Conservation (phyloP, 2,797 vertebrate species). For the Apodemus agrarius region DNA sequence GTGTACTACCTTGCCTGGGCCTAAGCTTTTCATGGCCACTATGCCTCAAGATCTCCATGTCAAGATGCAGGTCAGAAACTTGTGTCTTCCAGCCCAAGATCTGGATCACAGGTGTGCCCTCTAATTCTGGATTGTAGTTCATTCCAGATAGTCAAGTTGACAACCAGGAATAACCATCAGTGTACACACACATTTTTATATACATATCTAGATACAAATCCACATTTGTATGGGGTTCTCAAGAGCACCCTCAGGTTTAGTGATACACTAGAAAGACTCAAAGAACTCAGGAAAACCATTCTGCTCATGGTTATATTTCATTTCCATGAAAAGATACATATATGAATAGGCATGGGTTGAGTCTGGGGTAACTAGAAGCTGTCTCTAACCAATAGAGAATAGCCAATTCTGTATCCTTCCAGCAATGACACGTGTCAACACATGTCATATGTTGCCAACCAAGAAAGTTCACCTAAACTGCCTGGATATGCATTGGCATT, state of each 20-base stretch:
- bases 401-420: not conserved
- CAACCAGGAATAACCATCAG: not conserved
- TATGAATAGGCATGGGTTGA: not conserved
- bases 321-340: not conserved
- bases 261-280: not conserved
- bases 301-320: not conserved
- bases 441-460: not conserved
- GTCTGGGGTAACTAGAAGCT: not conserved
- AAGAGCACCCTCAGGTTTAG: not conserved
- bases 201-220: not conserved
- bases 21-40: not conserved
- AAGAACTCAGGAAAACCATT: slow-evolving; percentile 42
- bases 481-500: not conserved
- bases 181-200: not conserved
- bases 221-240: not conserved
- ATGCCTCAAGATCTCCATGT: not conserved
- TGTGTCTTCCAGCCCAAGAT: not conserved
- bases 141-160: not conserved
- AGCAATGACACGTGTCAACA: not conserved
- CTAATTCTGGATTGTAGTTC: not conserved
- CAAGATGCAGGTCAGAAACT: not conserved
- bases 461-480: not conserved
- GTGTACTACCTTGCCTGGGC: not conserved
- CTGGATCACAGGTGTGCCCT: not conserved
- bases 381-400: not conserved